Evolutionary conservation across 2,888 invertebrate genomes (phyloP).

Genomic region (Sthenelais limicola): DNA sequence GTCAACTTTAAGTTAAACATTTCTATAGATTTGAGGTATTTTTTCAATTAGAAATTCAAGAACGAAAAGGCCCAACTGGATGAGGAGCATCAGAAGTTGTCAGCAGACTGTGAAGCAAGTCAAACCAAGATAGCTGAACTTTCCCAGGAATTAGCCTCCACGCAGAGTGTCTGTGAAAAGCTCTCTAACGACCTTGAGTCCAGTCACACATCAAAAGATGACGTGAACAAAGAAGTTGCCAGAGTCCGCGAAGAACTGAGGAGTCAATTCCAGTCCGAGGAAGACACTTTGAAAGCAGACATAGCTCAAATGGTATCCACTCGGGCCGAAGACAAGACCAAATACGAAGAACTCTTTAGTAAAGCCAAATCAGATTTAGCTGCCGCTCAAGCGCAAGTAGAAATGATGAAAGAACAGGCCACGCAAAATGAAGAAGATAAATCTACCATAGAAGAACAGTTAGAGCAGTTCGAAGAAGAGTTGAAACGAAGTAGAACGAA

Average conservation of each 20-base stretch:
- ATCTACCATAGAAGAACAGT: background rate
- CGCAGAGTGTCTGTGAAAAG: background rate
- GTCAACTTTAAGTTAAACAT: too few relatives aligned
- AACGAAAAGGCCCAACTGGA: slow-evolving; percentile 3
- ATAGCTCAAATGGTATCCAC: background rate
- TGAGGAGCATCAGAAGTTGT: background rate
- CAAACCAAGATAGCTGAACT: slow-evolving; percentile 2
- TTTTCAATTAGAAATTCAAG: slow-evolving; percentile 7
- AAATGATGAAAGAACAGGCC: slow-evolving; percentile 25
- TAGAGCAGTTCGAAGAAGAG: slow-evolving; percentile 22
- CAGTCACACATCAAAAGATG: background rate
- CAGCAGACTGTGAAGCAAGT: background rate
- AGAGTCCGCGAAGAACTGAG: background rate
- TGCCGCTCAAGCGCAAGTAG: background rate
- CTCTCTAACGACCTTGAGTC: background rate
- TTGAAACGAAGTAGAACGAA: background rate
- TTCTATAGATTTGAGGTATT: too few relatives aligned
- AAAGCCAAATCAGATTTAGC: background rate
- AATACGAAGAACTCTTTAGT: background rate
- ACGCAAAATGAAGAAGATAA: background rate
- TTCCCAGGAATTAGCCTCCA: background rate
- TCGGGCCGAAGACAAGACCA: background rate
- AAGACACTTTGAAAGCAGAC: background rate
- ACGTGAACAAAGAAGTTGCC: background rate
- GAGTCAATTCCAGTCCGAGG: background rate